Percentiles rank a stretch among this genome's conserved stretches.
Evolutionary conservation across 2,113 vertebrate genomes (phyloP).

Genomic region (Epinephelus moara): DNA sequence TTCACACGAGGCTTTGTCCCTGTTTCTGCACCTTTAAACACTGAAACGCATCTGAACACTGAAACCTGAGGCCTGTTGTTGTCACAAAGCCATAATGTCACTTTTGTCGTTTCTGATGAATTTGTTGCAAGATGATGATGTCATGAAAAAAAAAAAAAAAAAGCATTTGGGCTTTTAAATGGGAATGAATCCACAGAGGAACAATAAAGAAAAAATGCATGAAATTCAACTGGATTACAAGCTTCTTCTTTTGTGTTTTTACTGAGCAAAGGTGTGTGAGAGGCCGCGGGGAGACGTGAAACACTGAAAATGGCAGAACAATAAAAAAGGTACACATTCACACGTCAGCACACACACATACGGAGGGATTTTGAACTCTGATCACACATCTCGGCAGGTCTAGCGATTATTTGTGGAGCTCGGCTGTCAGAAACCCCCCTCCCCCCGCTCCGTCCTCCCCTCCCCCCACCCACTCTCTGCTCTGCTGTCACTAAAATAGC

Average conservation of each 20-base stretch:
- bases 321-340: constrained; percentile 15
- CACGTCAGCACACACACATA: constrained; percentile 36
- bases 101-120: constrained; percentile 32
- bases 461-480: constrained; percentile 48
- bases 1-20: neutral
- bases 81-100: constrained; percentile 61
- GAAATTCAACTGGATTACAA: constrained; percentile 10
- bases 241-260: neutral
- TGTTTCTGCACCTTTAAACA: constrained; percentile 53
- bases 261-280: neutral
- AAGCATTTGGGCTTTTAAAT: constrained; percentile 34
- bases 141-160: constrained; percentile 5
- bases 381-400: constrained; percentile 73
- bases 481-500: constrained; percentile 80
- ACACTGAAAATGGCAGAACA: constrained; percentile 36
- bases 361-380: constrained; percentile 72
- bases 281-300: constrained; percentile 29
- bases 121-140: constrained; percentile 39
- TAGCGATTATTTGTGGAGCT: constrained; percentile 71
- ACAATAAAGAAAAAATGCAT: constrained; percentile 62
- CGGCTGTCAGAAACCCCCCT: constrained; percentile 34
- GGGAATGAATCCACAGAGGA: constrained; percentile 20
- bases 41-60: constrained; percentile 6
- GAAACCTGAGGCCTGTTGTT: constrained; percentile 17
- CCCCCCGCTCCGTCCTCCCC: neutral